Evolutionary conservation across 2,113 vertebrate species (phyloP), one percentile per base, ranked within the genome.

Genomic region (Madoqua kirkii): DNA sequence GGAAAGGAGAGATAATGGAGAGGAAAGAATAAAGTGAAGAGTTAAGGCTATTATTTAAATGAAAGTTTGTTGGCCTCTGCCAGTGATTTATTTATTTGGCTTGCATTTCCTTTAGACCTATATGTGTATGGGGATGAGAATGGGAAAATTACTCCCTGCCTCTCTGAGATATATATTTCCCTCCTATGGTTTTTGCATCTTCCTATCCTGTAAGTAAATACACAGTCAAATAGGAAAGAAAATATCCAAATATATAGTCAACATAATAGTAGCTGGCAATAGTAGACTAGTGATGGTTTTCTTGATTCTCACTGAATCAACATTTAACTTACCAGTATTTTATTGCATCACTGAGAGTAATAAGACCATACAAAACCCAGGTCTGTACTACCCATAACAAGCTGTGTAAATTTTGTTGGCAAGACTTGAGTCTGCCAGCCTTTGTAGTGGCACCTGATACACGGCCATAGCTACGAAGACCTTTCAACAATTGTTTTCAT

Each of bases 81-180:
- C 87, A 50, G 67, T 96, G n/a, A 90, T 94, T 95, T 6, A 84
- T 96, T 97, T 92, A 40, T 92, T 19, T 84, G 82, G 6, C 14
- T 93, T 12, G 16, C 6, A 79, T 89, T 43, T n/a, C 14, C 15
- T 96, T 95, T 95, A 67, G 25, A 74, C 17, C n/a, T 96, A 25
- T 29, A 81, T 91, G 15, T 89, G 13, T 83, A 54, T 33, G 82
- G 10, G 64, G 2, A 67, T 17, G 55, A 90, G 87, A 96, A 90
- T 40, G 48, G 29, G 19, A 93, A 95, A 92, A 87, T 79, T 50
- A 87, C 5, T 40, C 50, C 4, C 25, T 64, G 14, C n/a, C 16
- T 76, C 13, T 83, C 50, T 92, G 84, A 78, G 71, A 52, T 71
- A 88, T 50, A 19, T 95, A 88, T 84, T 95, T 91, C 13, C 36